phyloP scores from a whole-genome alignment of 2,888 invertebrate genomes.

The Hartigia nigra region DNA sequence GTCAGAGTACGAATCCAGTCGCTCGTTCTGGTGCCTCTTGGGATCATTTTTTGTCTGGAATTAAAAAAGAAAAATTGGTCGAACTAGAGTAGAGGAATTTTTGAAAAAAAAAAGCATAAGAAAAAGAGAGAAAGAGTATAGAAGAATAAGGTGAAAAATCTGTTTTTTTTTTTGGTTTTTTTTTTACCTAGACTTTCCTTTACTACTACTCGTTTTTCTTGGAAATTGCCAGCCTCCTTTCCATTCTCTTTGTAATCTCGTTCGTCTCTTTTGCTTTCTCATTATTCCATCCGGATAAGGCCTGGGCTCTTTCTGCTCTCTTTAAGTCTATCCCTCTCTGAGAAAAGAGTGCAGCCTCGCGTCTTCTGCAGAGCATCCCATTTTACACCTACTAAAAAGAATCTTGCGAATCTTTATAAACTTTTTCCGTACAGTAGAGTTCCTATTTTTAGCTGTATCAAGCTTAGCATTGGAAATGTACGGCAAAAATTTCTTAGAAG shows the following conservation, averaged over 20 bases:
- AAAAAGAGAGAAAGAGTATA: background rate
- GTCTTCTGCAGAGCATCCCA: background rate
- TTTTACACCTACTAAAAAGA: background rate
- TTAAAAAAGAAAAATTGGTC: background rate
- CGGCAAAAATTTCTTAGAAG: background rate
- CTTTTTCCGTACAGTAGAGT: background rate
- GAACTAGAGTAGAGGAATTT: background rate
- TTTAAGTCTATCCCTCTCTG: background rate
- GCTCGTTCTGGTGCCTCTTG: background rate
- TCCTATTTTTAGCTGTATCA: background rate
- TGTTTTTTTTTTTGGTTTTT: no score
- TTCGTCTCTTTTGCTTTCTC: background rate
- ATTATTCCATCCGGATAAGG: background rate
- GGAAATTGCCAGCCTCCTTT: background rate
- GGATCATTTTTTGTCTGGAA: background rate
- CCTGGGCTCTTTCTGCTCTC: background rate
- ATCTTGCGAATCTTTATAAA: background rate
- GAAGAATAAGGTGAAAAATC: background rate
- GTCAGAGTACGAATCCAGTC: background rate
- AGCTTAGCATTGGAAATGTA: background rate
- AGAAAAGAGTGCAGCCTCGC: background rate
- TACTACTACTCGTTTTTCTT: background rate
- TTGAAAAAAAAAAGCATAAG: background rate
- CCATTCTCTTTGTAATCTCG: background rate
- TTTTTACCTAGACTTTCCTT: background rate